phyloP scores from a whole-genome alignment of 2,888 invertebrate species.

The Apamea monoglypha region DNA sequence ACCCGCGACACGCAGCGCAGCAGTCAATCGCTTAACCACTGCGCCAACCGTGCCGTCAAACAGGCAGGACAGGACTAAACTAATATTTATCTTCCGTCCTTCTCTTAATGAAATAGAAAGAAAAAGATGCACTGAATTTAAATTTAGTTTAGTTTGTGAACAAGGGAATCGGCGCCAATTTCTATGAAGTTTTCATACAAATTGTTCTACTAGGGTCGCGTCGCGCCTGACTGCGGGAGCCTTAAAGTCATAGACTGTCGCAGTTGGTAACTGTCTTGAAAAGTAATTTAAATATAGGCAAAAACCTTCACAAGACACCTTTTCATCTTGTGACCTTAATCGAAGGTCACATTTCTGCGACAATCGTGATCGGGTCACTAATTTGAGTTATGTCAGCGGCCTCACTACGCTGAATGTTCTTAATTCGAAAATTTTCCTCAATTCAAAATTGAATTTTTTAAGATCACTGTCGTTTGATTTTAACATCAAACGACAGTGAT shows the following conservation, averaged over 20 bases:
- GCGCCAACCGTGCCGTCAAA: too few relatives aligned
- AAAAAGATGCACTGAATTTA: too few relatives aligned
- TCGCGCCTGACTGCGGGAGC: not conserved
- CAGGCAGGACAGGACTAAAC: too few relatives aligned
- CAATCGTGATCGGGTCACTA: conserved; percentile 41
- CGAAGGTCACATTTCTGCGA: conserved; percentile 46
- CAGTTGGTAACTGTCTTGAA: conserved; percentile 8
- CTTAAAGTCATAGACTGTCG: not conserved
- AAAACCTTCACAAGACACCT: conserved; percentile 1
- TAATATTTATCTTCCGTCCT: too few relatives aligned
- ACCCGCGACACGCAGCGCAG: too few relatives aligned
- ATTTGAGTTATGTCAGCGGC: conserved; percentile 62
- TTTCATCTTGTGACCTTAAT: conserved; percentile 37
- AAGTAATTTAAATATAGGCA: not conserved
- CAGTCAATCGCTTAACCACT: too few relatives aligned
- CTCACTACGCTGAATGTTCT: conserved; percentile 48
- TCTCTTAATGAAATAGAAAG: too few relatives aligned
- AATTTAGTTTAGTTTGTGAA: too few relatives aligned
- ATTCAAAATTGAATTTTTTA: conserved; percentile 53
- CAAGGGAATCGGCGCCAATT: not conserved
- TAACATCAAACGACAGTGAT: too few relatives aligned
- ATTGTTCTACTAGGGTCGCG: not conserved
- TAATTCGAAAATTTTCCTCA: conserved; percentile 44
- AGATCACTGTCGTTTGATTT: conserved; percentile 49
- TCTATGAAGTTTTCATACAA: not conserved